These are phyloP conservation scores for Hymenopus coronatus DNA, from an alignment of 2,888 invertebrate genomes.

Conservation along the genomic window DNA sequence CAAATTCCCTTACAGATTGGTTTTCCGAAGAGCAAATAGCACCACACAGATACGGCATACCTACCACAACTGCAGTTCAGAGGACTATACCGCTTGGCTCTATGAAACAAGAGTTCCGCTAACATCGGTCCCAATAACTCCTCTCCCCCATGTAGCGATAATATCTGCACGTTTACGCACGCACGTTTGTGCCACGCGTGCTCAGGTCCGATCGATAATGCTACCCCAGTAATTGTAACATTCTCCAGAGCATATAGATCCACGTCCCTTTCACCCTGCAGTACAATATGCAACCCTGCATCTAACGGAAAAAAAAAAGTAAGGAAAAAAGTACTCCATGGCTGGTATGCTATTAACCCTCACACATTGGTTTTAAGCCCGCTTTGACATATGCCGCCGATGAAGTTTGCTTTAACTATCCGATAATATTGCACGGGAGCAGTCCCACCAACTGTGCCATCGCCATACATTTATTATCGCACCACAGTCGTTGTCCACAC, in stretches of 20 bases:
- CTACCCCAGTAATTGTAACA: neutral
- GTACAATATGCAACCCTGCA: too few species aligned
- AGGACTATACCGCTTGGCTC: neutral
- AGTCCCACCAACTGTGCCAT: too few species aligned
- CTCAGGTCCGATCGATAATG: neutral
- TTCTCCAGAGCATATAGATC: neutral
- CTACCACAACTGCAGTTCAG: neutral
- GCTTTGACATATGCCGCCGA: too few species aligned
- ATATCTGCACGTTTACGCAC: neutral
- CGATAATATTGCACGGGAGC: too few species aligned
- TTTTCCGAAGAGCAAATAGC: neutral
- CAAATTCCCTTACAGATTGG: neutral
- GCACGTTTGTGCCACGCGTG: neutral
- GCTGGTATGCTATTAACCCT: too few species aligned
- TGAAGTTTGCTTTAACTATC: too few species aligned
- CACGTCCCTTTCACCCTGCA: neutral
- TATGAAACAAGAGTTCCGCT: neutral
- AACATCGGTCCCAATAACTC: neutral
- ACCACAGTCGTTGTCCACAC: too few species aligned
- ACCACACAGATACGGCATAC: neutral
- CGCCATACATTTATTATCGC: too few species aligned
- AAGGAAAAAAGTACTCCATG: too few species aligned
- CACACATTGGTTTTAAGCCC: too few species aligned
- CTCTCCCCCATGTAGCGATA: neutral
- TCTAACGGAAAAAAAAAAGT: too few species aligned